These are phyloP conservation scores for Amia ocellicauda DNA, from an alignment of 2,113 vertebrate genomes.

Conservation along the genomic window DNA sequence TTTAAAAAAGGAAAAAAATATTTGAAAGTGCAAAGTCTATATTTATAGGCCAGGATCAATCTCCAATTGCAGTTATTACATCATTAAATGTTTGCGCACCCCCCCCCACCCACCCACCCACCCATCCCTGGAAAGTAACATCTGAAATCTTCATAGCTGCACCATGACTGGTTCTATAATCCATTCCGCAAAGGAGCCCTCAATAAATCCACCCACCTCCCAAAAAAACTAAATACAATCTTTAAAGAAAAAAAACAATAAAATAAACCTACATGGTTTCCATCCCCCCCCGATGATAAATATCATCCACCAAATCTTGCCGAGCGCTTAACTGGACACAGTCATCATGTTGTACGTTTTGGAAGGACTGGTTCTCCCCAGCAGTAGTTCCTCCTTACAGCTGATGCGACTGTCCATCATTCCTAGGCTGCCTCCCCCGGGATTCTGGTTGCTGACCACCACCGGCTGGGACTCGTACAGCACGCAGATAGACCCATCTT, in stretches of 20 bases:
- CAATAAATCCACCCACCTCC: slow-evolving; percentile 70
- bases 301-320: slow-evolving; percentile 72
- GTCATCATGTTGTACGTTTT: slow-evolving; percentile 99
- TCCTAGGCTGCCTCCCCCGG: slow-evolving; percentile 55
- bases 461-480: slow-evolving; percentile 90
- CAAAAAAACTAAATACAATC: slow-evolving; percentile 59
- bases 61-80: background rate
- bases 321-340: slow-evolving; percentile 89
- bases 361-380: slow-evolving; percentile 93
- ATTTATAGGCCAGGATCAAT: slow-evolving; percentile 27
- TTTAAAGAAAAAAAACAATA: slow-evolving; percentile 35
- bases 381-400: slow-evolving; percentile 98
- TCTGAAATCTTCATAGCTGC: slow-evolving; percentile 59
- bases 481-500: slow-evolving; percentile 98
- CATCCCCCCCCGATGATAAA: slow-evolving; percentile 84
- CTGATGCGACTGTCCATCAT: slow-evolving; percentile 96
- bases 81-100: too few species aligned
- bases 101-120: background rate
- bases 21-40: slow-evolving; percentile 70
- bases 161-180: slow-evolving; percentile 69
- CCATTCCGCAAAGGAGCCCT: slow-evolving; percentile 81
- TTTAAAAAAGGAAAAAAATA: slow-evolving; percentile 16
- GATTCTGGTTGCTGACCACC: slow-evolving; percentile 50
- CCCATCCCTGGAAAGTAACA: slow-evolving; percentile 39
- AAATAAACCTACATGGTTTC: slow-evolving; percentile 75